Evolutionary conservation across 2,113 vertebrate species (phyloP), one percentile per base, ranked within the genome.

Genomic region (Cygnus buccinator): DNA sequence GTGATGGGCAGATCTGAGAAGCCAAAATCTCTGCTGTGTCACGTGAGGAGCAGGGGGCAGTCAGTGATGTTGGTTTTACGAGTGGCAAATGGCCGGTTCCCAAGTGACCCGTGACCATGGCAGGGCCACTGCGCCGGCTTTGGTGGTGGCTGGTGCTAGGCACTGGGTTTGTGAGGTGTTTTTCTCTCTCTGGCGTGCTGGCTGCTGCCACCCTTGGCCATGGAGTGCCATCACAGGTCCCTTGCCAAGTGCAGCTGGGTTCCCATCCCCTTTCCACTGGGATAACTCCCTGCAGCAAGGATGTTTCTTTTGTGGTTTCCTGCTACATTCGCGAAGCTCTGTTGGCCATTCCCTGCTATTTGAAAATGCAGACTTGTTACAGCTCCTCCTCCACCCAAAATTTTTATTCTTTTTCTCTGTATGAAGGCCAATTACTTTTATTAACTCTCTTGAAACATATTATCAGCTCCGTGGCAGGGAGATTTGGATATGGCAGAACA

Each of bases 351-450:
- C 66, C n/a, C 33, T 63, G 29, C 85, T 57, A 1, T 73, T 70
- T 77, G 82, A 79, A 89, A 83, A 43, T n/a, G 11, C 61, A 21
- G 33, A 3, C 52, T 11, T 6, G 20, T 87, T 66, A 44, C 65
- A 63, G 35, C 65, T 93, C n/a, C 35, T 28, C 11, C 22, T 39
- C 39, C 29, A 29, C 43, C 4, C 31, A 19, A 21, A 6, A 13
- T 50, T 82, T 29, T 18, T 43, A 67, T 23, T 82, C 25, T 63
- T 37, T 83, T 93, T 74, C 55, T 50, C 44, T 91, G 82, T 95
- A 74, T 86, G 88, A 73, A 92, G 20, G 20, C 68, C 8, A 90
- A 55, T 84, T 73, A 22, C 84, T 94, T 93, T 57, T 81, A 95
- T 85, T 94, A 95, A 81, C 67, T 89, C 71, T 84, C 92, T 84